phyloP scores from a whole-genome alignment of 1,140 invertebrate species.

The Zaprionus nigranus region DNA sequence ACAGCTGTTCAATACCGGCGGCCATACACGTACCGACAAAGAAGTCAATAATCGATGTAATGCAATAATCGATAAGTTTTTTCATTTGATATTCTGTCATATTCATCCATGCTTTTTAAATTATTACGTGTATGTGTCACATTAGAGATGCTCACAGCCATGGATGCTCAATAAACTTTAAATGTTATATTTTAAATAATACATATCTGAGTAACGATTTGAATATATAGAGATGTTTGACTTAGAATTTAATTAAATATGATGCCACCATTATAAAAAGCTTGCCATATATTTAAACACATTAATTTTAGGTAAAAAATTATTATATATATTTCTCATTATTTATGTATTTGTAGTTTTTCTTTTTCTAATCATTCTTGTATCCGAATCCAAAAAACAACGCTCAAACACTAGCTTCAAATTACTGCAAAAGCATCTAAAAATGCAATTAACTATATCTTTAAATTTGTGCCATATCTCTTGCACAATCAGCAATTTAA shows the following conservation, averaged over 20 bases:
- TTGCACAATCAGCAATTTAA: slow-evolving; percentile 50
- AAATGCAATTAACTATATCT: slow-evolving; percentile 61
- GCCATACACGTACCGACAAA: slow-evolving; percentile 19
- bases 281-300: not conserved
- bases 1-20: slow-evolving; percentile 40
- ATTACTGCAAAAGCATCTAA: slow-evolving; percentile 62
- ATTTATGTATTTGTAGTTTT: slow-evolving; percentile 61
- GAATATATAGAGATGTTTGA: too few species aligned
- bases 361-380: slow-evolving; percentile 64
- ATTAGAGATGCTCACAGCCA: not conserved
- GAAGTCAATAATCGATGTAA: not conserved
- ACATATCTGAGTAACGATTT: too few species aligned
- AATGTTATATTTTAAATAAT: too few species aligned
- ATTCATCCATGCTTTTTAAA: not conserved
- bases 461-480: slow-evolving; percentile 40
- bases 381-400: slow-evolving; percentile 60
- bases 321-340: slow-evolving; percentile 77
- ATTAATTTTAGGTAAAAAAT: slow-evolving; percentile 70
- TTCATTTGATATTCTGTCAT: too few species aligned
- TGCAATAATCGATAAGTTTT: not conserved
- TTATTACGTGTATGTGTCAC: not conserved
- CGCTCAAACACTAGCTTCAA: slow-evolving; percentile 69
- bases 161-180: not conserved
- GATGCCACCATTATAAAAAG: not conserved
- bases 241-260: not conserved